A percentile compares a stretch with the other conserved stretches of the same genome.
Evolutionary conservation across 2,797 vertebrate species (phyloP).

Genomic region (Labeo calbasu): DNA sequence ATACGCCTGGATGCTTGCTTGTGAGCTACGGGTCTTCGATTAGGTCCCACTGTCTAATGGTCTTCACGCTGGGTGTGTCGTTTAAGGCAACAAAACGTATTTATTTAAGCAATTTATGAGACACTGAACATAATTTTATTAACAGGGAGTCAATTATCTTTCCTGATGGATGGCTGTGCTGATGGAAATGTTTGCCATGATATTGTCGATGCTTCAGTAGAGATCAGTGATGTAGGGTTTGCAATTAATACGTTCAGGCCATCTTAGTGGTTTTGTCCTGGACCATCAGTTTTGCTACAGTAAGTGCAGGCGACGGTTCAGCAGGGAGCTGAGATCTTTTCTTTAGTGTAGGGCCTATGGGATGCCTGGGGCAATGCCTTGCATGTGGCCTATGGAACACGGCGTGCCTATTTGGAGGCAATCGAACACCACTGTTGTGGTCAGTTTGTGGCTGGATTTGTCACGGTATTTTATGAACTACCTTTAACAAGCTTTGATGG

Average conservation of each 20-base stretch:
- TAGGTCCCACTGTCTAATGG: slow-evolving; percentile 73
- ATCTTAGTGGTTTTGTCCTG: slow-evolving; percentile 60
- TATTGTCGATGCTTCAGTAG: background rate
- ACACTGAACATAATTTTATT: slow-evolving; percentile 66
- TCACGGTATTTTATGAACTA: slow-evolving; percentile 22
- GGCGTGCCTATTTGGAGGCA: slow-evolving; percentile 63
- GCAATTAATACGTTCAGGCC: slow-evolving; percentile 59
- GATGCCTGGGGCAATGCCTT: slow-evolving; percentile 73
- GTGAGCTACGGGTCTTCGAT: slow-evolving; percentile 67
- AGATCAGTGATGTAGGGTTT: slow-evolving; percentile 34
- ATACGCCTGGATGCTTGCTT: slow-evolving; percentile 54
- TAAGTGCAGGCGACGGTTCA: slow-evolving; percentile 62
- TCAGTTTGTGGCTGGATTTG: slow-evolving; percentile 58
- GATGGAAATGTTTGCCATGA: slow-evolving; percentile 12
- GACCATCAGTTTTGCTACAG: slow-evolving; percentile 50
- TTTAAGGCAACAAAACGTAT: slow-evolving; percentile 70
- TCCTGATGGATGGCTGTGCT: slow-evolving; percentile 53
- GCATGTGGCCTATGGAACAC: slow-evolving; percentile 67
- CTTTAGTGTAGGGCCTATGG: slow-evolving; percentile 64
- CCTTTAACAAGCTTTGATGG: background rate
- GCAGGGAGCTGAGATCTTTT: slow-evolving; percentile 65
- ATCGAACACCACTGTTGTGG: slow-evolving; percentile 67
- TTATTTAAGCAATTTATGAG: slow-evolving; percentile 71
- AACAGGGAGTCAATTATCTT: slow-evolving; percentile 66
- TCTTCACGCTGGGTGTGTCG: slow-evolving; percentile 67